A percentile compares a stretch with the other conserved stretches of the same genome.
phyloP scores from a whole-genome alignment of 2,797 vertebrate genomes.

The Anabas testudineus region DNA sequence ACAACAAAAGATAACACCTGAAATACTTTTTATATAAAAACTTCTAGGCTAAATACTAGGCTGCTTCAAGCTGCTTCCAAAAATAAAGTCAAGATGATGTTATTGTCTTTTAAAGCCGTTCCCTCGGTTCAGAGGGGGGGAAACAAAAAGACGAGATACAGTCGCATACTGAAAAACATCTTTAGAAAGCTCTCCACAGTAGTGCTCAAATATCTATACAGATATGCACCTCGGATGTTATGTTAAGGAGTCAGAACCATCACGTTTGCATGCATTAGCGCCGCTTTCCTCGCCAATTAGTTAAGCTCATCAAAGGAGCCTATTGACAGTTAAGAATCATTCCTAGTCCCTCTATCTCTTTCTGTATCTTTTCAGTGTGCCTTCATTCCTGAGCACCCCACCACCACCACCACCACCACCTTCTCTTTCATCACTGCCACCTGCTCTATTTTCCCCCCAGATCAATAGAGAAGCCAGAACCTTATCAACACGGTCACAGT shows the following conservation, averaged over 20 bases:
- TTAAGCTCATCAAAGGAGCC: slow-evolving; percentile 72
- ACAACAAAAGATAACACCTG: slow-evolving; percentile 5
- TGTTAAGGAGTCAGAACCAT: slow-evolving; percentile 15
- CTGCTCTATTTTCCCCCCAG: slow-evolving; percentile 62
- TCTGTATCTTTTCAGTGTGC: slow-evolving; percentile 43
- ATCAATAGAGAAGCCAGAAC: slow-evolving; percentile 70
- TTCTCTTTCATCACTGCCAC: slow-evolving; percentile 66
- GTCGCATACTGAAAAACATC: slow-evolving; percentile 13
- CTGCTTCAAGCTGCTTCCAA: slow-evolving; percentile 17
- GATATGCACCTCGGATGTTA: slow-evolving; percentile 7
- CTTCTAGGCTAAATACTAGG: no score
- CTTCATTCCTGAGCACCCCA: slow-evolving; percentile 57
- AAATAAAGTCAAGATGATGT: slow-evolving; percentile 46
- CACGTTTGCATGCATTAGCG: slow-evolving; percentile 55
- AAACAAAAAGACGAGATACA: slow-evolving; percentile 30
- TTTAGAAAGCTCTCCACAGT: slow-evolving; percentile 2
- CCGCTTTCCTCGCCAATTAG: slow-evolving; percentile 56
- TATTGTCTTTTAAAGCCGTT: slow-evolving; percentile 38
- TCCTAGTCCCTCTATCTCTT: slow-evolving; percentile 35
- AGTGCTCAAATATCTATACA: slow-evolving; percentile 15
- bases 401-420: slow-evolving; percentile 33
- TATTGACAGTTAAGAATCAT: slow-evolving; percentile 61
- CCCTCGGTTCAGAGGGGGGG: background rate
- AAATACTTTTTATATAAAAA: no score
- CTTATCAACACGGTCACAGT: slow-evolving; percentile 63